Evolutionary conservation across 2,888 invertebrate genomes (phyloP), one percentile per base, ranked within the genome.

Genomic region (Glomeris marginata): DNA sequence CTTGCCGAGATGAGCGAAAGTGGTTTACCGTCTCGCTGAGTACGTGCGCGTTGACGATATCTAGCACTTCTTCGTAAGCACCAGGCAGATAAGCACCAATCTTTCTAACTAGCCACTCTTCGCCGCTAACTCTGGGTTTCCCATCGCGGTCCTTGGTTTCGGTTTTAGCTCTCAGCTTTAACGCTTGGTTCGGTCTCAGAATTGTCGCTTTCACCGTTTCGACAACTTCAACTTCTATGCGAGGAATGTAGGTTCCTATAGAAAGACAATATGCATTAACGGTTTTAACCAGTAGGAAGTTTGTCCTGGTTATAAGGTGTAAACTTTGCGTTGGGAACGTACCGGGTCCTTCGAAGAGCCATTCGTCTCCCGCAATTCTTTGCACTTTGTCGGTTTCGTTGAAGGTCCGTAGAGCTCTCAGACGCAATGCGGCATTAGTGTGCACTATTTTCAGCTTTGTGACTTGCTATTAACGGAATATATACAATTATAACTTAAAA

Each of bases 51-150:
- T 68, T 62, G 20, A 71, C 69, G 41, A 69, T 58, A 54, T 66
- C 65, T 2, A 72, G 66, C 5, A 72, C 67, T 56, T 71, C 69
- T 56, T 72, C 72, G 57, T 70, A 69, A 2, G 68, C 71, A 6
- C 69, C 69, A n/a, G 71, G 71, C 34, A 72, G 59, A 57, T 72
- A 72, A 5, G 71, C 70, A 11, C 72, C 72, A 3, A 56, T 56
- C 56, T 67, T 66, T 55, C 66, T 67, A 2, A 69, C 66, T 16
- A 72, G 59, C 72, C 72, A 72, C 58, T 71, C 70, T 57, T 72
- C 72, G 2, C 72, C 68, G 21, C 60, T 58, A 2, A 63, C 60
- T 15, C 62, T 48, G 5, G 41, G 13, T 10, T 51, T 54, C 1
- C 63, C 62, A 34, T 58, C 55, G 20, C 68, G 56, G 58, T 69